Evolutionary conservation across 2,888 invertebrate genomes (phyloP).

Genomic region (Pseudococcus viburni): DNA sequence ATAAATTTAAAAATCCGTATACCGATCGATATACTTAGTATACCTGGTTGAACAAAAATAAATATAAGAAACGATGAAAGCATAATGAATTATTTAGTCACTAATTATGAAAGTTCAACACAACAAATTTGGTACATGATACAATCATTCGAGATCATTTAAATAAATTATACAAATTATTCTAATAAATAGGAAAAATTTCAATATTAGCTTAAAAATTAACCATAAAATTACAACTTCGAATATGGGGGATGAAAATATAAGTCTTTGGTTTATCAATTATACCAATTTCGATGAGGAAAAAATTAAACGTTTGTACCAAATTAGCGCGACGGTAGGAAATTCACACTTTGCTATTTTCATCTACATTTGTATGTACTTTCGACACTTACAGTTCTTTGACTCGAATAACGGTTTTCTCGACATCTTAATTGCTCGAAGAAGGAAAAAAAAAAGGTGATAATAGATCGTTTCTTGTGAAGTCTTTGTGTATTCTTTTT

Average conservation of each 20-base stretch:
- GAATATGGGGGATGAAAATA: constrained; percentile 28
- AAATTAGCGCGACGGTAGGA: constrained; percentile 44
- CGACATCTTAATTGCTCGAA: background rate
- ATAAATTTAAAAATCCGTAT: constrained; percentile 11
- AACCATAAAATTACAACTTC: background rate
- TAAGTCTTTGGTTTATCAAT: constrained; percentile 25
- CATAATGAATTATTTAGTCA: constrained; percentile 23
- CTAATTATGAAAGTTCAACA: constrained; percentile 39
- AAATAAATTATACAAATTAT: constrained; percentile 21
- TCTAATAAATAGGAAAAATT: constrained; percentile 21
- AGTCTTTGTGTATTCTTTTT: too few relatives aligned
- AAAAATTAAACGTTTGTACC: background rate
- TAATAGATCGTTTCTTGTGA: too few relatives aligned
- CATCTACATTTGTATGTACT: background rate
- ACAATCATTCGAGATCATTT: constrained; percentile 47
- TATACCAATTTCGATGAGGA: background rate
- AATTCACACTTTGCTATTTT: background rate
- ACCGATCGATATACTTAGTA: background rate
- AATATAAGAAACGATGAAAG: constrained; percentile 19
- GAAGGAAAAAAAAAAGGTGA: too few relatives aligned
- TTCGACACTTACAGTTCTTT: background rate
- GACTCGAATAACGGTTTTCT: background rate
- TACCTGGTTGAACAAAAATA: background rate
- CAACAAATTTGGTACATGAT: constrained; percentile 55
- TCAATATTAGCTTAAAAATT: constrained; percentile 27